Evolutionary conservation across 2,113 vertebrate genomes (phyloP).

Genomic region (Chrysemys picta): DNA sequence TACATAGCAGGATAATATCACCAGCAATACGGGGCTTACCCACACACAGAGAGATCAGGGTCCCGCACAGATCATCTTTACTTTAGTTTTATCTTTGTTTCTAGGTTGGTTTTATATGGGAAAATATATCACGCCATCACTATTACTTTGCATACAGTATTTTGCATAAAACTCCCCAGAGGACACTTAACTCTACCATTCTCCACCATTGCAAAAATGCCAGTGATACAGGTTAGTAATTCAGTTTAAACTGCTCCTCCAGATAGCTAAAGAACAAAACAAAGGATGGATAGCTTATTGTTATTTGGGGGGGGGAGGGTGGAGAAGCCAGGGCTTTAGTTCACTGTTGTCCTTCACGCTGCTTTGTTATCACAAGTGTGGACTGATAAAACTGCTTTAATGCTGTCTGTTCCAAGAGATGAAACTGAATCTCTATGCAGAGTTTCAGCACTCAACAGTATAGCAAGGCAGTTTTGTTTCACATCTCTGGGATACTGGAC

Average conservation of each 20-base stretch:
- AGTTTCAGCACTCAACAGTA: conserved; percentile 55
- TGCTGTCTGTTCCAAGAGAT: conserved; percentile 65
- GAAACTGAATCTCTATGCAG: conserved; percentile 58
- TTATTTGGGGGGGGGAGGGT: conserved; percentile 22
- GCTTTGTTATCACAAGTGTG: conserved; percentile 60
- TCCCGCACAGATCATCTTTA: background rate
- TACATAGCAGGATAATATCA: background rate
- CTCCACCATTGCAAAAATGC: conserved; percentile 38
- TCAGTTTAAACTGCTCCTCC: conserved; percentile 30
- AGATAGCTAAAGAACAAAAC: conserved; percentile 59
- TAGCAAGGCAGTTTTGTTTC: conserved; percentile 56
- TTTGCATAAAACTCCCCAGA: conserved; percentile 37
- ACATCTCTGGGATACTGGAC: conserved; percentile 62
- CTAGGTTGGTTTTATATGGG: background rate
- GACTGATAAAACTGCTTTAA: conserved; percentile 54
- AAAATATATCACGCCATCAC: conserved; percentile 10
- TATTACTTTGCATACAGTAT: conserved; percentile 43
- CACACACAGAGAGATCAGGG: background rate
- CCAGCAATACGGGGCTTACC: fast-evolving
- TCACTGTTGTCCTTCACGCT: conserved; percentile 47
- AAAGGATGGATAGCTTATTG: conserved; percentile 57
- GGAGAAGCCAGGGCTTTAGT: background rate
- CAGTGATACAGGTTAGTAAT: conserved; percentile 59
- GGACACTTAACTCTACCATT: conserved; percentile 48
- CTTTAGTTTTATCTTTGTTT: background rate